A percentile compares a stretch with the other conserved stretches of the same genome.
Conservation (phyloP, 2,113 vertebrate genomes). For the Alouatta palliata region DNA sequence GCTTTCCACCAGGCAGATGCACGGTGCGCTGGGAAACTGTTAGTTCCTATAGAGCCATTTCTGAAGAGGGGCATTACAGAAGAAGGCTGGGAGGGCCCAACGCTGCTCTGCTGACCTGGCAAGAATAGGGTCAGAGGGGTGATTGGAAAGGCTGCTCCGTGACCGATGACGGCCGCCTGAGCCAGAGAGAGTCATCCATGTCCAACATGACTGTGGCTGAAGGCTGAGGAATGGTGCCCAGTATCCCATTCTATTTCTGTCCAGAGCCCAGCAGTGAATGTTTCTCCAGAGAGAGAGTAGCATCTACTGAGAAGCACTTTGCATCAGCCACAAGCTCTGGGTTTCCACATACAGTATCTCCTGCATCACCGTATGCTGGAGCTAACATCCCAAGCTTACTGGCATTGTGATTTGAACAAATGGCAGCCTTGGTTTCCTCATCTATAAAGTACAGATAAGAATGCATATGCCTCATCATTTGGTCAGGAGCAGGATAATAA, state of each 20-base stretch:
- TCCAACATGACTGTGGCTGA: too few relatives aligned
- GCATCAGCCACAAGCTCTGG: background rate
- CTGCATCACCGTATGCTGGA: background rate
- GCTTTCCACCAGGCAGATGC: background rate
- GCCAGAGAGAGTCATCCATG: background rate
- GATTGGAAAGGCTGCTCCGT: background rate
- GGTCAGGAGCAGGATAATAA: background rate
- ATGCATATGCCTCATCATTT: background rate
- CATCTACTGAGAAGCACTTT: background rate
- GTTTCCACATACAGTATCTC: fast-evolving
- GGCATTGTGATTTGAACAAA: background rate
- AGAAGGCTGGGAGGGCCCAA: background rate
- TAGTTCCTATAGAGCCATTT: background rate
- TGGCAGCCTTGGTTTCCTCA: background rate
- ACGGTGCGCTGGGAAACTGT: background rate
- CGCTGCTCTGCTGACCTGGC: background rate
- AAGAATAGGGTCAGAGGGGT: background rate
- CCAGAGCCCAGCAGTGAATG: background rate
- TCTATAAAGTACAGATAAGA: background rate
- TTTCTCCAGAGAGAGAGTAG: background rate
- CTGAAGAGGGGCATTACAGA: background rate
- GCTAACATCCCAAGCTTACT: background rate
- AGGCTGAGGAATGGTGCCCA: background rate
- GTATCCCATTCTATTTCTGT: fast-evolving
- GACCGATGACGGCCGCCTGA: background rate